Base-by-base conservation (phyloP, 1,140 invertebrate genomes). In the Drosophila truncata region DNA sequence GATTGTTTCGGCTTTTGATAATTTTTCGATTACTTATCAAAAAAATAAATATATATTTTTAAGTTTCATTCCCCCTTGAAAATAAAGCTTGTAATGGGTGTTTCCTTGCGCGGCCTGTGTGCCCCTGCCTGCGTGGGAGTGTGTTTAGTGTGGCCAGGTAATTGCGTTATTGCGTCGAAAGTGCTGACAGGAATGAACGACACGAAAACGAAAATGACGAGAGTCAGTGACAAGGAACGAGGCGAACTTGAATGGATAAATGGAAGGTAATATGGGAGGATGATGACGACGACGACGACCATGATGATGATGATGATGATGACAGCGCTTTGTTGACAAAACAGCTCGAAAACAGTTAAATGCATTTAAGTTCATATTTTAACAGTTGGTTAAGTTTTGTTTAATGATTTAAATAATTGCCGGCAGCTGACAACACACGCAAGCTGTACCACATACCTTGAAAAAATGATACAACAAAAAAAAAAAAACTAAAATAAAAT, bases 361-460 rank as follows among this genome's bases (percentile, higher is more conserved):
- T 88, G 85, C 85, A 90, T 85, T 88, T 88, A 90, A 88, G 85
- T 88, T 88, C 61, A 88, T 88, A 90, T 88, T 88, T 88, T 88
- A 88, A 88, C 85, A 88, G 85, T 88, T 88, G 85, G 85, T 88
- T 88, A 88, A 90, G 85, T 90, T 88, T 84, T 72, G 81, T 88
- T 88, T 88, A 88, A 80, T 90, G 81, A 88, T 90, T 88, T 88
- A 70, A 88, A 88, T 88, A 88, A 88, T 88, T 88, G 81, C 83
- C 47, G 78, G 42, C 58, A 63, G 63, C 63, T 73, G 55, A 44
- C 75, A 27, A 44, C 46, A 39, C 35, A 44, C 59, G 39, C 39
- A 66, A 49, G 60, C 72, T 14, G 58, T 25, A 55, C 18, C 14
- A 54, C 3, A 23, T 37, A 11, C 31, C 31, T 55, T 52, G 14